Evolutionary conservation across 2,888 invertebrate species (phyloP), one percentile per base, ranked within the genome.

Genomic region (Schizotus pectinicornis): DNA sequence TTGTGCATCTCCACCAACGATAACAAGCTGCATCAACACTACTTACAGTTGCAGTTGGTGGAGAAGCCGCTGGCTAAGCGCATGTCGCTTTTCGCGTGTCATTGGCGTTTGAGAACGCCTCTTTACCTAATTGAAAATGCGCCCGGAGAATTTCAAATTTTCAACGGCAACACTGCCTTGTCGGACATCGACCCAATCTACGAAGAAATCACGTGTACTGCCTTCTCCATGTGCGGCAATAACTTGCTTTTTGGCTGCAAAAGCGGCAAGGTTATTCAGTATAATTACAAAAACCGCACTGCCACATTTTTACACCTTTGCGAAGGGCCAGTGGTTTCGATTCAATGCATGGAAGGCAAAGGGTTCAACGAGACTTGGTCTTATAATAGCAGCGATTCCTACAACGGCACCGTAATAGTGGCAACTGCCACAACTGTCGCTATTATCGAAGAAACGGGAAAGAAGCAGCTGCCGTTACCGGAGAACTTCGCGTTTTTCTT

Each of bases 191-290:
- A 61, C 7, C 41, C 42, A 8, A 43, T 39, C 7, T 35, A 48
- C 60, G 12, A 60, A 45, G 35, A 64, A 54, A 46, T 67, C 53
- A 38, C 30, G 56, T 38, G 58, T 47, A 49, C 56, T 61, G n/a
- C 53, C 38, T 75, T 78, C 56, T 73, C 76, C 3, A 57, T 64
- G n/a, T 71, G 69, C 47, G 77, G 75, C 5, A 69, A 73, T 48
- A 64, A 67, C 52, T 63, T 78, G n/a, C 68, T 74, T 31, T 72
- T 74, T 30, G 77, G 77, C 8, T 64, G 74, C 33, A 67, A 67
- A 53, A 70, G 65, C 48, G 78, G 78, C 1, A 58, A 70, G 35
- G 65, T 78, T 1, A 46, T 34, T 7, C 49, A 50, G 32, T 59
- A 43, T 8, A 37, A 54, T 35, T 59, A 59, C 33, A 59, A 59